Percentiles rank a stretch among this genome's conserved stretches.
Conservation (phyloP, 2,888 invertebrate genomes). For the Nasonovia ribisnigri region DNA sequence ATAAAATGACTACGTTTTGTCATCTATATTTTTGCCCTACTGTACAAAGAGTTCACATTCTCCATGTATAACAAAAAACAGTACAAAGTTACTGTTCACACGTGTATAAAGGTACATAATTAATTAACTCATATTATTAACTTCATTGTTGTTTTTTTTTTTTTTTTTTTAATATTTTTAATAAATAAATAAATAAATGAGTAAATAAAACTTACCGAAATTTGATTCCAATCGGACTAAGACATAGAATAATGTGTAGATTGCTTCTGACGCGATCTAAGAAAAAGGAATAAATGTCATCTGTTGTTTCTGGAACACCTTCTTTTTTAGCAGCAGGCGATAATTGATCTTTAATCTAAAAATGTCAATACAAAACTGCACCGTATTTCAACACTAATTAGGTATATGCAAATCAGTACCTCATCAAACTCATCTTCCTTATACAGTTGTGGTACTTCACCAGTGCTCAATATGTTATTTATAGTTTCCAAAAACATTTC, state of each 20-base stretch:
- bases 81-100: neutral
- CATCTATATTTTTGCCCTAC: neutral
- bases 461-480: constrained; percentile 89
- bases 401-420: no score
- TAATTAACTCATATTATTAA: neutral
- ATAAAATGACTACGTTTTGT: neutral
- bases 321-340: constrained; percentile 75
- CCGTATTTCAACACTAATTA: neutral
- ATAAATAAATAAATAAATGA: neutral
- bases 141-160: no score
- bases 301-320: constrained; percentile 76
- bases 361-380: constrained; percentile 30
- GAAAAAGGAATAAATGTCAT: constrained; percentile 81
- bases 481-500: constrained; percentile 89
- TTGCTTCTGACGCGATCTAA: constrained; percentile 82
- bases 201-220: constrained; percentile 30
- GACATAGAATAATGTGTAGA: constrained; percentile 85
- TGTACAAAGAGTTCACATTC: neutral
- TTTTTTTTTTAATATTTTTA: neutral
- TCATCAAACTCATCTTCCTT: constrained; percentile 91
- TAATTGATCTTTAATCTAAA: constrained; percentile 76
- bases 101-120: neutral
- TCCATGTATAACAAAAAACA: neutral
- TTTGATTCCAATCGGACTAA: constrained; percentile 84
- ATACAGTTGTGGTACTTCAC: constrained; percentile 89